A percentile compares a stretch with the other conserved stretches of the same genome.
phyloP scores from a whole-genome alignment of 53 echinoderm and acorn worm genomes.

The Echinarachnius parma region DNA sequence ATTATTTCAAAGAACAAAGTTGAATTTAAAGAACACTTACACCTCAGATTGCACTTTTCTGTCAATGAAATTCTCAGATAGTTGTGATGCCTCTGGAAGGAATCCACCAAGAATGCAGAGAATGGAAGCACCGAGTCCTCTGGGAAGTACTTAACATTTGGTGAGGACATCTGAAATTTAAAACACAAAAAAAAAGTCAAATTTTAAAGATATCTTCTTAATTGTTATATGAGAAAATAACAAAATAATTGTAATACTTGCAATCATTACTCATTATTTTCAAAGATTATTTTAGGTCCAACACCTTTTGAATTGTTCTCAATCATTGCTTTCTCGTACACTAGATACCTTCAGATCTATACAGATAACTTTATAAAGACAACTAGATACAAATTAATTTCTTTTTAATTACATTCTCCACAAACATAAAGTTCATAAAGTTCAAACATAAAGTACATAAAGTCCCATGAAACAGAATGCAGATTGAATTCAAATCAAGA shows the following conservation, averaged over 20 bases:
- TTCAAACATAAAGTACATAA: too few relatives aligned
- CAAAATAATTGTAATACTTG: too few relatives aligned
- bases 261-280: not conserved
- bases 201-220: not conserved
- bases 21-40: constrained; percentile 54
- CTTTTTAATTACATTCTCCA: too few relatives aligned
- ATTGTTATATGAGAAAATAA: not conserved
- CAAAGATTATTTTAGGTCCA: not conserved
- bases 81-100: constrained; percentile 82
- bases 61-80: constrained; percentile 90
- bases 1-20: too few relatives aligned
- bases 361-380: too few relatives aligned
- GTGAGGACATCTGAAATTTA: constrained; percentile 17
- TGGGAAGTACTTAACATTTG: constrained; percentile 44
- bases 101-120: constrained; percentile 86
- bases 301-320: too few relatives aligned
- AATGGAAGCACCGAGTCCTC: constrained; percentile 73
- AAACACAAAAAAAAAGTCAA: not conserved
- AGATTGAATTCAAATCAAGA: too few relatives aligned
- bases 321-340: too few relatives aligned
- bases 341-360: too few relatives aligned
- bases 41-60: constrained; percentile 90
- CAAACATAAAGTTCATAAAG: too few relatives aligned
- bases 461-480: too few relatives aligned
- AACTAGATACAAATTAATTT: too few relatives aligned